Percentiles rank a stretch among this genome's conserved stretches.
Conservation (phyloP, 2,888 invertebrate species). For the Brachycybe producta region DNA sequence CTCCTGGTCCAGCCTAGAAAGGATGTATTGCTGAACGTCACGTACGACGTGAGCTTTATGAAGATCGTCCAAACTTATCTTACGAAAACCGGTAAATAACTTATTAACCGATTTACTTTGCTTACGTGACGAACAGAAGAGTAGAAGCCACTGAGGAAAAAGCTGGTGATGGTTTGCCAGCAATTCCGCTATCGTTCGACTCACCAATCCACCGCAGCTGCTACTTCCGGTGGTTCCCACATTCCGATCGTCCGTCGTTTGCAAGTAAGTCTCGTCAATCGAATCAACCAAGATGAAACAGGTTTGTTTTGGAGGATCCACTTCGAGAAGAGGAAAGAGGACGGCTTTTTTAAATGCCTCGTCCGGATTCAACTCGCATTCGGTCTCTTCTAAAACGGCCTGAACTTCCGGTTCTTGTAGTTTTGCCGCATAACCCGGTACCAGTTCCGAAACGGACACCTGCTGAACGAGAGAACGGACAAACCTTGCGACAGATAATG, state of each 20-base stretch:
- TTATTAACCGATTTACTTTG: constrained; percentile 65
- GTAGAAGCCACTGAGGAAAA: constrained; percentile 81
- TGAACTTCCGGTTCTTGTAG: constrained; percentile 64
- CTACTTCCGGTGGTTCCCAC: constrained; percentile 17
- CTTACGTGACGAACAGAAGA: constrained; percentile 73
- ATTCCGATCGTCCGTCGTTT: constrained; percentile 14
- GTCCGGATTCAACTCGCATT: constrained; percentile 75
- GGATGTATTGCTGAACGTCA: constrained; percentile 89
- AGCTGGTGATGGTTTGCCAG: constrained; percentile 78
- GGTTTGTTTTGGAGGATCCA: constrained; percentile 67
- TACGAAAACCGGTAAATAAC: constrained; percentile 65
- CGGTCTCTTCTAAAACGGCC: constrained; percentile 60
- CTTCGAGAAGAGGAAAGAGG: constrained; percentile 69
- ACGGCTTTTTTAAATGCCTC: constrained; percentile 81
- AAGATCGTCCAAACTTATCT: constrained; percentile 80
- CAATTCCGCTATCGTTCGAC: constrained; percentile 62
- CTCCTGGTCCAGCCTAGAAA: constrained; percentile 77
- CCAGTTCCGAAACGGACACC: constrained; percentile 41
- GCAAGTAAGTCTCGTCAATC: constrained; percentile 55
- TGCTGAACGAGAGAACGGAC: constrained; percentile 73
- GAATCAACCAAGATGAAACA: constrained; percentile 80
- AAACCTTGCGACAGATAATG: constrained; percentile 71
- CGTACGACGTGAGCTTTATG: constrained; percentile 67
- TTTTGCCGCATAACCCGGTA: constrained; percentile 56
- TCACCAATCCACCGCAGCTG: constrained; percentile 27